Percentiles rank a stretch among this genome's conserved stretches.
Conservation (phyloP, 2,888 invertebrate species). For the Nephrotoma flavescens region DNA sequence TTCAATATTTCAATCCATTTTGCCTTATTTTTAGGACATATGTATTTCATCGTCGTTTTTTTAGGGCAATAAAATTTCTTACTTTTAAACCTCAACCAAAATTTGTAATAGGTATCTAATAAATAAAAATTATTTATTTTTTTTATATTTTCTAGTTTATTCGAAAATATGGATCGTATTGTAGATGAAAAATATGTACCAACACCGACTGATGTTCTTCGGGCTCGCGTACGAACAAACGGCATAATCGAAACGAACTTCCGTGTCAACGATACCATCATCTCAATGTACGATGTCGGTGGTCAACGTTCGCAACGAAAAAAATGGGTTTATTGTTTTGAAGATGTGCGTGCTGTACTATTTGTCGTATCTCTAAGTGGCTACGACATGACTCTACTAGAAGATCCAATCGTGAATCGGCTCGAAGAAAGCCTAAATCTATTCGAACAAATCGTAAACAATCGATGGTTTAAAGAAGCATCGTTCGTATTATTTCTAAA, state of each 20-base stretch:
- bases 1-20: too few species aligned
- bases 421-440: slow-evolving; percentile 46
- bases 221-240: slow-evolving; percentile 47
- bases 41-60: too few species aligned
- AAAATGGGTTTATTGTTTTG: slow-evolving; percentile 55
- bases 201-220: slow-evolving; percentile 44
- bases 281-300: slow-evolving; percentile 49
- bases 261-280: slow-evolving; percentile 41
- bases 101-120: too few species aligned
- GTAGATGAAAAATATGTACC: slow-evolving; percentile 46
- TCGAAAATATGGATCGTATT: slow-evolving; percentile 50
- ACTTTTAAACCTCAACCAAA: too few species aligned
- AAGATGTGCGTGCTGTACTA: slow-evolving; percentile 45
- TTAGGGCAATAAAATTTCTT: too few species aligned
- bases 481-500: slow-evolving; percentile 48
- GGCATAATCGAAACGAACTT: slow-evolving; percentile 52
- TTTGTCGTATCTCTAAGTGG: slow-evolving; percentile 50
- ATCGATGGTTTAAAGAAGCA: slow-evolving; percentile 45
- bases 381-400: slow-evolving; percentile 48
- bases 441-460: slow-evolving; percentile 48
- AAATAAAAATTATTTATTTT: too few species aligned
- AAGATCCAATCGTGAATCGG: slow-evolving; percentile 45
- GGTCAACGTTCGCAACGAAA: slow-evolving; percentile 48
- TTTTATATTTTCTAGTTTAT: slow-evolving; percentile 32
- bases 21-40: too few species aligned